phyloP scores from a whole-genome alignment of 2,797 vertebrate species.

The Chromis chromis region DNA sequence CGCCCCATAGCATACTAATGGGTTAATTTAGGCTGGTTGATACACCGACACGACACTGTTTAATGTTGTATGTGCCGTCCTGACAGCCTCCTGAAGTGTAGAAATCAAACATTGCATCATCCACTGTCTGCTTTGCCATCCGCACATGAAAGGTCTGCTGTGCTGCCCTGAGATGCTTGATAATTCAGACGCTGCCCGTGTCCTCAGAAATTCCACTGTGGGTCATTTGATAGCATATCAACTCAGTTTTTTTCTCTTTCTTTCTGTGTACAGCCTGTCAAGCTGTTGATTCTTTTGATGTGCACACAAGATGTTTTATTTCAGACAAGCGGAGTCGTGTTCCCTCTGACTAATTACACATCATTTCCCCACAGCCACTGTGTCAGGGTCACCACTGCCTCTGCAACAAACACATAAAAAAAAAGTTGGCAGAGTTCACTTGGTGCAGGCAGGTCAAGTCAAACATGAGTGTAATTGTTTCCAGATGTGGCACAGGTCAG shows the following conservation, averaged over 20 bases:
- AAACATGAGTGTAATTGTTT: conserved; percentile 94
- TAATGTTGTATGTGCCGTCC: conserved; percentile 75
- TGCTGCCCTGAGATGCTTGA: conserved; percentile 53
- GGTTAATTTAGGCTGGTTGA: conserved; percentile 79
- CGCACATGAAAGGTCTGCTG: conserved; percentile 69
- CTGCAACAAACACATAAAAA: conserved; percentile 86
- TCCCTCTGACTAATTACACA: conserved; percentile 89
- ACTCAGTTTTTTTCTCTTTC: not conserved
- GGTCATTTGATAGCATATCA: conserved; percentile 64
- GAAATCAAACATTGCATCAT: conserved; percentile 81
- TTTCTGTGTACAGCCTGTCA: conserved; percentile 26
- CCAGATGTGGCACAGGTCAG: conserved; percentile 91
- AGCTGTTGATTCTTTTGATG: conserved; percentile 50
- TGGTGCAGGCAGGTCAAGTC: conserved; percentile 93
- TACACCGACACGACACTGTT: conserved; percentile 75
- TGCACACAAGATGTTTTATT: conserved; percentile 65
- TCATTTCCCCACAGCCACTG: conserved; percentile 87
- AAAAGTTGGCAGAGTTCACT: conserved; percentile 89
- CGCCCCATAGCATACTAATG: conserved; percentile 79
- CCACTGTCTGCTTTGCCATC: conserved; percentile 59
- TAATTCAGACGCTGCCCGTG: conserved; percentile 62
- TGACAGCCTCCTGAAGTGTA: conserved; percentile 75
- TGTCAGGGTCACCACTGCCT: conserved; percentile 84
- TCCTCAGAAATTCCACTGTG: conserved; percentile 56
- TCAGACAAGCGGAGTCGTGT: conserved; percentile 75